phyloP scores from a whole-genome alignment of 2,888 invertebrate species.

The Carterocephalus palaemon region DNA sequence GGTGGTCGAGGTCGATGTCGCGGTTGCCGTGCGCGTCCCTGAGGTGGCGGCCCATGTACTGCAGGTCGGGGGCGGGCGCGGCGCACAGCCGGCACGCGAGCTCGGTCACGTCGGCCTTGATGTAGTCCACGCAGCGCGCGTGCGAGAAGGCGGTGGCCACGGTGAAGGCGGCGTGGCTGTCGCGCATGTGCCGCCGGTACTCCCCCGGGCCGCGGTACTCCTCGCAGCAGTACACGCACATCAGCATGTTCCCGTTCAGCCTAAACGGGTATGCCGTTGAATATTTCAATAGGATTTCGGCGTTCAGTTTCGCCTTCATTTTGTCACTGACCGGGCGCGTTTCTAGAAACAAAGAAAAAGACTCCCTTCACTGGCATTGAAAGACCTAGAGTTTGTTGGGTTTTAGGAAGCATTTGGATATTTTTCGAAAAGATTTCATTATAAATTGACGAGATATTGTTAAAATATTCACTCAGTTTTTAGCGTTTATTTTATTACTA shows the following conservation, averaged over 20 bases:
- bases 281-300: constrained; percentile 61
- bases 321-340: constrained; percentile 41
- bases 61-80: constrained; percentile 42
- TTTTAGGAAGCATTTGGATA: too few species aligned
- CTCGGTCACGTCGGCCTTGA: constrained; percentile 61
- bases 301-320: constrained; percentile 59
- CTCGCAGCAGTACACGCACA: constrained; percentile 68
- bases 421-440: too few species aligned
- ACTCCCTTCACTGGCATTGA: constrained; percentile 21
- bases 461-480: too few species aligned
- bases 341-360: constrained; percentile 54
- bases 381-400: too few species aligned
- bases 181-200: constrained; percentile 54
- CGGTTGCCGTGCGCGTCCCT: constrained; percentile 42
- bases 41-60: constrained; percentile 52
- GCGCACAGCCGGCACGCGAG: constrained; percentile 55
- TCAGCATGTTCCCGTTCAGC: constrained; percentile 49
- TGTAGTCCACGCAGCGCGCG: constrained; percentile 49
- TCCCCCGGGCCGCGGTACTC: constrained; percentile 50
- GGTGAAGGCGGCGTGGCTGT: constrained; percentile 47
- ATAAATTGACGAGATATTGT: too few species aligned
- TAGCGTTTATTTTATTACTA: too few species aligned
- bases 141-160: constrained; percentile 61
- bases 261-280: constrained; percentile 67
- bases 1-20: constrained; percentile 45